phyloP scores from a whole-genome alignment of 2,113 vertebrate genomes.

The Andinoacara biseriatus region DNA sequence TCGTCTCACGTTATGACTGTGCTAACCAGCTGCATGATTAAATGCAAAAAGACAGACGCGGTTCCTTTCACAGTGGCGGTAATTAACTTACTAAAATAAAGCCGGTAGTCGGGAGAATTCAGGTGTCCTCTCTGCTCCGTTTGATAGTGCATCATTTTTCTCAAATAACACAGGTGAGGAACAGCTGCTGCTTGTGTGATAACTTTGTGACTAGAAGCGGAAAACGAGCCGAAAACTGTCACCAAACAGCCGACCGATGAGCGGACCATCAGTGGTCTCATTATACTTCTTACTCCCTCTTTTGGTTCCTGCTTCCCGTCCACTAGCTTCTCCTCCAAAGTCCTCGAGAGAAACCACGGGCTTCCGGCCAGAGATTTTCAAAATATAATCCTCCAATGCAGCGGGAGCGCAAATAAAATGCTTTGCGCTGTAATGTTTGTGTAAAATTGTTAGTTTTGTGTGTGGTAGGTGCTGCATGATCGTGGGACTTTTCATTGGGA shows the following conservation, averaged over 20 bases:
- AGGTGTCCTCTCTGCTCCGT: slow-evolving; percentile 86
- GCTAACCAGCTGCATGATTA: too few species aligned
- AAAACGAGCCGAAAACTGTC: slow-evolving; percentile 16
- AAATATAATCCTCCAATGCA: slow-evolving; percentile 30
- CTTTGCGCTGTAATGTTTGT: neutral
- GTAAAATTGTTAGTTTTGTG: neutral
- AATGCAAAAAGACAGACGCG: neutral
- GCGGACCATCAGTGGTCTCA: slow-evolving; percentile 52
- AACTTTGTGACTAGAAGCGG: slow-evolving; percentile 30
- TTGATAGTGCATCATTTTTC: slow-evolving; percentile 80
- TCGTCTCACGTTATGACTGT: neutral
- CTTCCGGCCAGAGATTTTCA: slow-evolving; percentile 22
- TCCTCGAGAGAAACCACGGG: accelerated
- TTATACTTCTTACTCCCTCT: slow-evolving; percentile 7
- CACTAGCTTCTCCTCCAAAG: neutral
- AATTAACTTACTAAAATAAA: slow-evolving; percentile 94
- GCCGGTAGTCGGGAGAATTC: slow-evolving; percentile 83
- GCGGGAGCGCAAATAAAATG: neutral
- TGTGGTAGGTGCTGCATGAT: neutral
- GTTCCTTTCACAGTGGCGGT: neutral
- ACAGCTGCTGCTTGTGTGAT: slow-evolving; percentile 47
- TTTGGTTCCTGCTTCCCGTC: slow-evolving; percentile 53
- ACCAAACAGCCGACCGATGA: slow-evolving; percentile 24
- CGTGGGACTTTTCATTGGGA: neutral
- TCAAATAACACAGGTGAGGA: slow-evolving; percentile 18